Evolutionary conservation across 2,888 invertebrate species (phyloP), one percentile per base, ranked within the genome.

Genomic region (Drosophila engyochracea): DNA sequence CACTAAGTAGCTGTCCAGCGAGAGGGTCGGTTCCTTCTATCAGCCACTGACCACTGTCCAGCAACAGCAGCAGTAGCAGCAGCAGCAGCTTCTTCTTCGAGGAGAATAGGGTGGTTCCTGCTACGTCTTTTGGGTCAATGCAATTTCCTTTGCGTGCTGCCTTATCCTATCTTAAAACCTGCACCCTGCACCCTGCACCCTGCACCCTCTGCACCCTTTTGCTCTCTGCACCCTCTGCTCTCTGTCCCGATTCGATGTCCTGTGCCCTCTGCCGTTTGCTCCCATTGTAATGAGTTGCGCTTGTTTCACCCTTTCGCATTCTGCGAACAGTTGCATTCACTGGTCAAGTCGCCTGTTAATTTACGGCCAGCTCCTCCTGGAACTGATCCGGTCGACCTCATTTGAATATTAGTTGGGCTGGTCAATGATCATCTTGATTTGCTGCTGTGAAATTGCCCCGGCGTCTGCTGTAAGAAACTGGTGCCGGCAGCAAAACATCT

Each of bases 361-460:
- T 83, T 83, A 77, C 65, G 63, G 63, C 51, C 35, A 72, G 30
- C 66, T 22, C 47, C 79, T 51, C 44, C 76, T 53, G 79, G 65
- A 64, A 78, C 72, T 85, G 90, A 89, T 77, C 79, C 85, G 83
- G 81, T 81, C 89, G 88, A 86, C 89, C 87, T 89, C 88, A 88
- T 88, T 88, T 88, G 90, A 88, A 88, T 88, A 88, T 91, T 91
- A 83, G 90, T 83, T 88, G 89, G 90, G 88, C 70, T 88, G 86
- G 85, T 81, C 77, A 83, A 70, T 70, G 72, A 77, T 81, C 80
- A 77, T 81, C 80, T 82, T 80, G 80, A 81, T 81, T 81, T 83
- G 70, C 69, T 72, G 72, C 82, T 83, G 84, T 82, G 81, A 82
- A 82, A 82, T 82, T 82, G 71, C 64, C 58, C 64, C 60, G 53